Conservation (phyloP, 2,797 vertebrate species). For the Acanthopagrus latus region DNA sequence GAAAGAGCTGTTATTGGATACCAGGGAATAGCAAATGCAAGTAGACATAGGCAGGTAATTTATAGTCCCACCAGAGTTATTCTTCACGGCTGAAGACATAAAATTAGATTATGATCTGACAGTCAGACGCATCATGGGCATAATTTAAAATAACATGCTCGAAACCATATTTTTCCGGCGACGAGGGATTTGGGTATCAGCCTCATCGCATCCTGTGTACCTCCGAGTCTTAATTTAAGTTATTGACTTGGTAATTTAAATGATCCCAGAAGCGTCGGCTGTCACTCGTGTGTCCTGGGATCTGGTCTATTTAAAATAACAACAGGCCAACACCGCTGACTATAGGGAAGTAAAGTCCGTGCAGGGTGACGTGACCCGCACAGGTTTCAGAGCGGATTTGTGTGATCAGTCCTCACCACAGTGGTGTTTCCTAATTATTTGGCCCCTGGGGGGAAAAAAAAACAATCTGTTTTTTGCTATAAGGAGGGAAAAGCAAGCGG, state of each 20-base stretch:
- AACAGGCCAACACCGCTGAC: background rate
- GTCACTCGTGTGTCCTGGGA: conserved; percentile 8
- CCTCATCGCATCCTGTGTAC: conserved; percentile 24
- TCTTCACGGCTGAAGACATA: conserved; percentile 60
- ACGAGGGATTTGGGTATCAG: conserved; percentile 34
- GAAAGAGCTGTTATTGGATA: conserved; percentile 67
- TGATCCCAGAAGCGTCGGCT: conserved; percentile 25
- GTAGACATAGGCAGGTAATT: conserved; percentile 68
- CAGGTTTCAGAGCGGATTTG: background rate
- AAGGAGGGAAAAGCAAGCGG: background rate
- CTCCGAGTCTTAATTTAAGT: conserved; percentile 33
- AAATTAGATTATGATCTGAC: conserved; percentile 71
- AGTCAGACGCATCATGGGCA: conserved; percentile 59
- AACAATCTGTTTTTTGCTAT: background rate
- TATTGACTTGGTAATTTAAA: conserved; percentile 34
- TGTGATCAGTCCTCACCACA: background rate
- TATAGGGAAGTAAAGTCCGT: background rate
- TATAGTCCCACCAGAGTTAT: conserved; percentile 63
- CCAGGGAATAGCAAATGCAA: conserved; percentile 61
- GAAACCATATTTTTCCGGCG: conserved; percentile 39
- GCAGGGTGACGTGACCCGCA: background rate
- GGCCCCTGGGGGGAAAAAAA: background rate
- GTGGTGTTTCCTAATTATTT: background rate
- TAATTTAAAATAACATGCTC: conserved; percentile 58
- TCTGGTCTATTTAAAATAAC: conserved; percentile 1